Conservation (phyloP, 2,888 invertebrate species). For the Calameuta idolon region DNA sequence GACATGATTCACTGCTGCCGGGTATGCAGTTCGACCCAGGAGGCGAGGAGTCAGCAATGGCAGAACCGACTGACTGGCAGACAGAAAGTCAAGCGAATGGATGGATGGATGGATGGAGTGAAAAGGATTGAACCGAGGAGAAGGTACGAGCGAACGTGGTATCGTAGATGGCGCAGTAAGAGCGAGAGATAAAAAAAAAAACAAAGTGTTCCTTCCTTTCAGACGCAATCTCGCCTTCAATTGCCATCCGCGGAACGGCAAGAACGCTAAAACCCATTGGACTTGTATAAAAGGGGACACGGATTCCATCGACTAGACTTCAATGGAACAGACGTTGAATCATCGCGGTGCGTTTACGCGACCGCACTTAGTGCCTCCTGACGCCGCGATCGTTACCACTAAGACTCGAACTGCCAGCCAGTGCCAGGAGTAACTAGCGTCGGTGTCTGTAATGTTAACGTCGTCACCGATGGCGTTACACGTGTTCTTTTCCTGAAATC, state of each 20-base stretch:
- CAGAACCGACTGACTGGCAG: background rate
- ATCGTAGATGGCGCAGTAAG: background rate
- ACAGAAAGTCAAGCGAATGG: background rate
- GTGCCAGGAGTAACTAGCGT: background rate
- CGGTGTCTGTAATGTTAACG: background rate
- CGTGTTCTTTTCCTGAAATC: background rate
- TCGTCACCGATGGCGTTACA: background rate
- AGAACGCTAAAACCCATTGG: background rate
- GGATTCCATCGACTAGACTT: slow-evolving; percentile 12
- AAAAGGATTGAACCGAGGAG: background rate
- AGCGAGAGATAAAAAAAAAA: slow-evolving; percentile 12
- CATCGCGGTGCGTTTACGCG: slow-evolving; percentile 12
- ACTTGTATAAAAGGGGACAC: background rate
- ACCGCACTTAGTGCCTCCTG: background rate
- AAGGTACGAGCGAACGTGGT: slow-evolving; percentile 3
- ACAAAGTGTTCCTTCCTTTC: slow-evolving; percentile 41
- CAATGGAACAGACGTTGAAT: slow-evolving; percentile 20
- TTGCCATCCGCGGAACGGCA: slow-evolving; percentile 35
- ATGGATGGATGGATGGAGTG: slow-evolving; percentile 8
- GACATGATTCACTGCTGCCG: slow-evolving; percentile 56
- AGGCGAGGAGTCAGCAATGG: background rate
- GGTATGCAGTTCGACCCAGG: slow-evolving; percentile 12
- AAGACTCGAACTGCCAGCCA: background rate
- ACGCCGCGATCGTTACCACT: background rate
- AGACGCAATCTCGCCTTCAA: slow-evolving; percentile 45